Evolutionary conservation across 2,797 vertebrate genomes (phyloP).

Genomic region (Chromis chromis): DNA sequence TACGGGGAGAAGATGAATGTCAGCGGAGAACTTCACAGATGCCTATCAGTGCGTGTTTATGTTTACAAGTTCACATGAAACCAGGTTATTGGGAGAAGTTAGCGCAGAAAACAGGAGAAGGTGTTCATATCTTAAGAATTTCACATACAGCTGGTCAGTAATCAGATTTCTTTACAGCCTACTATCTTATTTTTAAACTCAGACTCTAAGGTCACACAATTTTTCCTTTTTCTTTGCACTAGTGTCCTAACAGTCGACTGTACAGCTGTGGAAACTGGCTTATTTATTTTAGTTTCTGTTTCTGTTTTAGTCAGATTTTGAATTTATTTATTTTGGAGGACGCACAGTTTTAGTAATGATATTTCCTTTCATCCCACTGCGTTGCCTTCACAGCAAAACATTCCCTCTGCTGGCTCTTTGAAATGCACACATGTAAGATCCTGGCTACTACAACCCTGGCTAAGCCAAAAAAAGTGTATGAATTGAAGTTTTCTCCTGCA

Average conservation of each 20-base stretch:
- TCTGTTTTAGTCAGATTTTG: conserved; percentile 20
- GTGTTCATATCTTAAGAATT: conserved; percentile 32
- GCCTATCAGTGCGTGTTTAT: conserved; percentile 5
- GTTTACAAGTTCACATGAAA: conserved; percentile 12
- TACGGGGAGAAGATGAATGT: conserved; percentile 31
- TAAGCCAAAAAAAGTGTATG: not conserved
- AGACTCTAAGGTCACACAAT: not conserved
- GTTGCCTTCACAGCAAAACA: conserved; percentile 6
- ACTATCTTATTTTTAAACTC: conserved; percentile 21
- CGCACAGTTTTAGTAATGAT: conserved; percentile 12
- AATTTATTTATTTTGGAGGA: conserved; percentile 35
- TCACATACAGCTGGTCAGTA: conserved; percentile 35
- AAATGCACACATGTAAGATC: conserved; percentile 17
- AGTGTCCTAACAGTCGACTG: conserved; percentile 14
- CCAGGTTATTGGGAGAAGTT: conserved; percentile 30
- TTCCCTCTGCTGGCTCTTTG: not conserved
- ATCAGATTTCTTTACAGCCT: conserved; percentile 35
- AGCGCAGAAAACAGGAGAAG: conserved; percentile 33
- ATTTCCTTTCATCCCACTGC: conserved; percentile 13
- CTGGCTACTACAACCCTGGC: conserved; percentile 1
- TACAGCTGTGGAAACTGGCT: conserved; percentile 21
- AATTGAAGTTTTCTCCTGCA: conserved; percentile 5
- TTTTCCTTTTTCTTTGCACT: conserved; percentile 1
- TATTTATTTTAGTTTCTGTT: conserved; percentile 15
- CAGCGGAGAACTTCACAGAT: conserved; percentile 16